Evolutionary conservation across 2,888 invertebrate genomes (phyloP), one percentile per base, ranked within the genome.

Genomic region (Laspeyria flexula): DNA sequence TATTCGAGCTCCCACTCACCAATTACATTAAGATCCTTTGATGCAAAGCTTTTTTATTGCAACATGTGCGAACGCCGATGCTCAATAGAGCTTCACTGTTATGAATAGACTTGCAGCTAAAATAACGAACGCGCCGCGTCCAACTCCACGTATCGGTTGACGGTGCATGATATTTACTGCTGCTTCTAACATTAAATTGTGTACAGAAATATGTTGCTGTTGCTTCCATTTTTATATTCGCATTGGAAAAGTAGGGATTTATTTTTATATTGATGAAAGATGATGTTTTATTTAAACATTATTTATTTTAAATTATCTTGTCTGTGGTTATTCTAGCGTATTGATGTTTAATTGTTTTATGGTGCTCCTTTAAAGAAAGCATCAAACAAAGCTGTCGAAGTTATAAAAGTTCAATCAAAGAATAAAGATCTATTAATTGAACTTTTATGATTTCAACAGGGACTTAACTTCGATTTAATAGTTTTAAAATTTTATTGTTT

Each of bases 11-110:
- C 53, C 67, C 63, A 68, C 72, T 73, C 62, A 57, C 63, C 80
- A 81, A 81, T 83, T 81, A 79, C 77, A 80, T 76, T 78, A 75
- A 73, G 63, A 58, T 63, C 71, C 70, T 79, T 78, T 79, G 72
- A 76, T 75, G 72, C 66, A 65, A 61, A 63, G 54, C 64, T 66
- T 73, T 65, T 72, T 73, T 68, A 71, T 68, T 70, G 71, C 67
- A 71, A 65, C 62, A 68, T 71, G 57, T 62, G 61, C 49, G 50
- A 54, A 62, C 43, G 57, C 42, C 59, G 55, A 55, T 59, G 50
- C 53, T 75, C 76, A 73, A 76, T 74, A 72, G 70, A 67, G 60
- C 63, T 50, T 50, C 55, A 53, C 60, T 62, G 65, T 71, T 55
- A 55, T 66, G 63, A 65, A 65, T 63, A 60, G 56, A 58, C 55